A percentile compares a stretch with the other conserved stretches of the same genome.
Evolutionary conservation across 2,888 invertebrate genomes (phyloP).

Genomic region (Stegana nigrithorax): DNA sequence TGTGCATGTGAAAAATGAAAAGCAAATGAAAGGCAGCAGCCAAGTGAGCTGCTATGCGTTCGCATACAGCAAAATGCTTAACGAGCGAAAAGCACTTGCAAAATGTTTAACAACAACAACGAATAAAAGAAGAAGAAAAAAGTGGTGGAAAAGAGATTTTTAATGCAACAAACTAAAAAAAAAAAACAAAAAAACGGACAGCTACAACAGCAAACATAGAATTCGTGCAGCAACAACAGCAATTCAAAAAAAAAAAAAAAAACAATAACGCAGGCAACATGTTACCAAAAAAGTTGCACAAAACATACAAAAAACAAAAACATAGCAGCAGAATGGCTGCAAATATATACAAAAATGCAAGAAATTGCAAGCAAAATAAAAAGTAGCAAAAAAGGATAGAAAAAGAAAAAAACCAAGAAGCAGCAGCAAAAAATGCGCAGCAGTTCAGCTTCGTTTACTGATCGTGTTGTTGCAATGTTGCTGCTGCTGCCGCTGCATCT

Average conservation of each 20-base stretch:
- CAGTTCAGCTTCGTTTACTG: constrained; percentile 63
- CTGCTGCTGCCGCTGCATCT: constrained; percentile 38
- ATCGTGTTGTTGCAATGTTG: constrained; percentile 49
- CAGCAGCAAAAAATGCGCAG: constrained; percentile 35
- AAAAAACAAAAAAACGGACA: constrained; percentile 31
- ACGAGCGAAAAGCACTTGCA: constrained; percentile 64
- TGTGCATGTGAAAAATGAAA: constrained; percentile 8
- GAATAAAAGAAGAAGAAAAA: constrained; percentile 37
- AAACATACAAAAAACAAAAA: constrained; percentile 32
- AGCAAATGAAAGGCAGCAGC: constrained; percentile 37
- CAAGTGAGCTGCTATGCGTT: too few relatives aligned
- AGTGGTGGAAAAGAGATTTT: background rate
- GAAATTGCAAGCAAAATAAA: constrained; percentile 20
- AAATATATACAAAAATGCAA: too few relatives aligned
- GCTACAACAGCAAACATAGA: constrained; percentile 29
- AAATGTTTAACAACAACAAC: constrained; percentile 47
- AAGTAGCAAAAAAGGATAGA: constrained; percentile 1
- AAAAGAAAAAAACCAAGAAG: constrained; percentile 51
- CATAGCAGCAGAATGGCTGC: too few relatives aligned
- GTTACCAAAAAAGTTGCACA: constrained; percentile 14
- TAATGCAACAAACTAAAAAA: background rate
- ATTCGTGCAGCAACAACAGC: constrained; percentile 32
- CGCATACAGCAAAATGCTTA: constrained; percentile 58
- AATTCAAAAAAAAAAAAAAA: background rate
- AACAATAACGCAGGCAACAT: too few relatives aligned